Evolutionary conservation across 2,797 vertebrate species (phyloP), one percentile per base, ranked within the genome.

Genomic region (Sebastiscus tertius): DNA sequence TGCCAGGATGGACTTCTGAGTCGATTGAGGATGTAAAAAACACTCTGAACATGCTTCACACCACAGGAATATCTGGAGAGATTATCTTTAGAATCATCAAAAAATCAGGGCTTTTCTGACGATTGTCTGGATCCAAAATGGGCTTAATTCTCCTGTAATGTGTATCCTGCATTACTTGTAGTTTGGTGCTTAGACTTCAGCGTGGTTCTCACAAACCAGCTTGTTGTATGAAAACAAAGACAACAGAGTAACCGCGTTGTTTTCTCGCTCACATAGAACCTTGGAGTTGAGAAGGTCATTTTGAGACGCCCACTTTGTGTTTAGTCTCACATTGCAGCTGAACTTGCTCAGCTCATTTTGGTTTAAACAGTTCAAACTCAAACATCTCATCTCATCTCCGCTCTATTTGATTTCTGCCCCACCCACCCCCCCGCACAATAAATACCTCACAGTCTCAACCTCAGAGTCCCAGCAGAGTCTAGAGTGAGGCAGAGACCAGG

Each of bases 401-500:
- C 75, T 31, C 66, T 54, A 13, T 70, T 70, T 61, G 55, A 65
- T 75, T 83, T 59, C 63, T 26, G 31, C 39, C 77, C 39, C 36
- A 13, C 7, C 52, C 63, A 75, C 76, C 36, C 75, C 49, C 42
- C 16, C 5, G 60, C 64, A 80, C 80, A 62, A 73, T 65, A 73
- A 83, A 73, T 46, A 71, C 33, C 68, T 84, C 18, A 9, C 55
- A 31, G 42, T 62, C 70, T 82, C 6, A 29, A 79, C 33, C 63
- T 34, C 71, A 1, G 26, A 24, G 74, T 85, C 79, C 68, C 74
- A 31, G 11, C 67, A 77, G 89, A 65, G 69, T 62, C 71, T 62
- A 62, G 42, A 61, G 69, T 3, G 49, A 75, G 31, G 31, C 73
- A 64, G 86, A 76, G 67, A 59, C 26, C 27, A 11, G 46, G 36